Evolutionary conservation across 2,113 vertebrate species (phyloP), one percentile per base, ranked within the genome.

Genomic region (Mohoua ochrocephala): DNA sequence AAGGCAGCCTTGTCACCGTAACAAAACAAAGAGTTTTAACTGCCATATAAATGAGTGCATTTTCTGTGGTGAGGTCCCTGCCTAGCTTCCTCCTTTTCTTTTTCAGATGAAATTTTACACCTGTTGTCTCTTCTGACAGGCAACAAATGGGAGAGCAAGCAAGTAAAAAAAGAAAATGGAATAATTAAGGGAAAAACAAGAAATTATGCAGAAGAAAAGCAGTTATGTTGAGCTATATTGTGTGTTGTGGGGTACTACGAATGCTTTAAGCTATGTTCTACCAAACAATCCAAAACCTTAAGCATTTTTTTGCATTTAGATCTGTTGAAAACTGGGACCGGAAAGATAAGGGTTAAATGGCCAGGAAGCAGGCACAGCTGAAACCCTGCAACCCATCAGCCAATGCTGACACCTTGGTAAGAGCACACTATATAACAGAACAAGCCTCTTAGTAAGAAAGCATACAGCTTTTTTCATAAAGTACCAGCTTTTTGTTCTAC

Each of bases 391-490:
- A 68, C 15, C 24, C 52, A 88, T 68, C 35, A 84, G 42, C 33
- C 39, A 77, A 13, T 39, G 52, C 35, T 78, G 35, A 84, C 17
- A 67, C 13, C 33, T 65, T 63, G 20, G 23, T 75, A 50, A 19
- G 15, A 49, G 41, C 31, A 35, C 9, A 65, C 63, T 81, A 74
- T 6, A 33, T 47, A 89, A 88, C 33, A 64, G 47, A 73, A 35
- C 5, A 77, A 59, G 7, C 12, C 4, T 54, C 12, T 2, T 31
- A 22, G 1, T 20, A 37, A 31, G 15, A n/a, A 69, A 28, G 16
- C 0, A 15, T 4, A 1, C 0, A 33, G n/a, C 4, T 39, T 52
- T n/a, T 45, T 8, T 14, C 0, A 5, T 4, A 9, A 28, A 23
- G 2, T 24, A 2, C 7, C 1, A 21, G 15, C 2, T 41, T 71